phyloP scores from a whole-genome alignment of 2,113 vertebrate species.

The Amphilophus citrinellus region DNA sequence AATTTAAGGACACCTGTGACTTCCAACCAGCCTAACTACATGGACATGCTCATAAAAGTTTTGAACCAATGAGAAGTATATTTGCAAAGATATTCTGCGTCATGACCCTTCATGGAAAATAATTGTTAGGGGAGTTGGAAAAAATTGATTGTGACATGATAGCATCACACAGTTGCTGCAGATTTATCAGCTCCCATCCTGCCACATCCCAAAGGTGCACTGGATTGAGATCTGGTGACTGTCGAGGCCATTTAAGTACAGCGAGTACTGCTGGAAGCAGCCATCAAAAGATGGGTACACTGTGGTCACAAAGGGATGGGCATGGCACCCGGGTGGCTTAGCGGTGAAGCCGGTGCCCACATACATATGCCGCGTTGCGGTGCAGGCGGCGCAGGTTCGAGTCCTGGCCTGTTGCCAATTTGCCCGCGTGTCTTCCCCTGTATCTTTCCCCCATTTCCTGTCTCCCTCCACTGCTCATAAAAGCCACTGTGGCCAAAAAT shows the following conservation, averaged over 20 bases:
- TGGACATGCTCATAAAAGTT: not conserved
- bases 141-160: not conserved
- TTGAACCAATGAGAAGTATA: too few relatives aligned
- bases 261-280: not conserved
- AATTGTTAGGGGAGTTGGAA: accelerated
- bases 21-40: not conserved
- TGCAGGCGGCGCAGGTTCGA: too few relatives aligned
- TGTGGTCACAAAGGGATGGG: not conserved
- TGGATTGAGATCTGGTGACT: not conserved
- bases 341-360: too few relatives aligned
- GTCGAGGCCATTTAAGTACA: not conserved
- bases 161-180: too few relatives aligned
- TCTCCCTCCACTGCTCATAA: too few relatives aligned
- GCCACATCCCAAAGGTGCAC: not conserved
- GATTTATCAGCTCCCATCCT: not conserved
- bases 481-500: too few relatives aligned
- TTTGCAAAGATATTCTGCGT: not conserved
- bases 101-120: not conserved
- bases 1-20: not conserved
- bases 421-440: too few relatives aligned
- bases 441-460: too few relatives aligned
- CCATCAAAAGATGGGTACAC: not conserved
- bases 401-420: too few relatives aligned
- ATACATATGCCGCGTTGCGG: too few relatives aligned
- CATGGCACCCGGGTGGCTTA: too few relatives aligned